phyloP scores from a whole-genome alignment of 2,113 vertebrate species.

The Hirundichthys speculiger region DNA sequence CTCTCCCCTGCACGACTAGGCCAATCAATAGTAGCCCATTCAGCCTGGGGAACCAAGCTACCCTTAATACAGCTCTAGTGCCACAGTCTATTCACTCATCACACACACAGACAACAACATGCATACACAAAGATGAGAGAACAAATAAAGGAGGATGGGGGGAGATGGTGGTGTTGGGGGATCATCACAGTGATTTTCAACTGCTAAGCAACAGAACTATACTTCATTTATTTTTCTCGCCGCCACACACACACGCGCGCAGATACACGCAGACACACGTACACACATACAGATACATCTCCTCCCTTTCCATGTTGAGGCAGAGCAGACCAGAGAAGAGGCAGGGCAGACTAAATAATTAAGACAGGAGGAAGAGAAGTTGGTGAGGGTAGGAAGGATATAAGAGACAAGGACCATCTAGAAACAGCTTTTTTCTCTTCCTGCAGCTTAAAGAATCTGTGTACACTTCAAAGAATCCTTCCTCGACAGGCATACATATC shows the following conservation, averaged over 20 bases:
- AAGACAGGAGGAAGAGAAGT: slow-evolving; percentile 63
- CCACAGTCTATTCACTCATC: slow-evolving; percentile 81
- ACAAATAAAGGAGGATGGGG: slow-evolving; percentile 49
- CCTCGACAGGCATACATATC: slow-evolving; percentile 2
- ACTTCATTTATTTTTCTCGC: slow-evolving; percentile 28
- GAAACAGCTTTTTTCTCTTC: slow-evolving; percentile 31
- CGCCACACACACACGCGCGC: background rate
- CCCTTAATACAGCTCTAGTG: slow-evolving; percentile 89
- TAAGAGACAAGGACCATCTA: slow-evolving; percentile 43
- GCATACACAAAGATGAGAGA: slow-evolving; percentile 47
- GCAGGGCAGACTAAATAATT: slow-evolving; percentile 77
- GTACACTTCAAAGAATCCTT: slow-evolving; percentile 25
- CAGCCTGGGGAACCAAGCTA: slow-evolving; percentile 79
- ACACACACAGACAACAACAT: slow-evolving; percentile 18
- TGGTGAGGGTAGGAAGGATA: slow-evolving; percentile 58
- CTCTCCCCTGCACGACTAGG: slow-evolving; percentile 81
- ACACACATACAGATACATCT: slow-evolving; percentile 14
- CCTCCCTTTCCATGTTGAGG: slow-evolving; percentile 46
- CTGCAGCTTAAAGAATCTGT: slow-evolving; percentile 25
- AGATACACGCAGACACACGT: slow-evolving; percentile 1
- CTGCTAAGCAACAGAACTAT: slow-evolving; percentile 65
- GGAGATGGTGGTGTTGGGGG: slow-evolving; percentile 15
- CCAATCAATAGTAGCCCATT: slow-evolving; percentile 88
- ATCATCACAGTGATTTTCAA: slow-evolving; percentile 46
- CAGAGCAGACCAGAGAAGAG: slow-evolving; percentile 59